Percentiles rank a stretch among this genome's conserved stretches.
phyloP scores from a whole-genome alignment of 2,888 invertebrate species.

The Thereva unica region DNA sequence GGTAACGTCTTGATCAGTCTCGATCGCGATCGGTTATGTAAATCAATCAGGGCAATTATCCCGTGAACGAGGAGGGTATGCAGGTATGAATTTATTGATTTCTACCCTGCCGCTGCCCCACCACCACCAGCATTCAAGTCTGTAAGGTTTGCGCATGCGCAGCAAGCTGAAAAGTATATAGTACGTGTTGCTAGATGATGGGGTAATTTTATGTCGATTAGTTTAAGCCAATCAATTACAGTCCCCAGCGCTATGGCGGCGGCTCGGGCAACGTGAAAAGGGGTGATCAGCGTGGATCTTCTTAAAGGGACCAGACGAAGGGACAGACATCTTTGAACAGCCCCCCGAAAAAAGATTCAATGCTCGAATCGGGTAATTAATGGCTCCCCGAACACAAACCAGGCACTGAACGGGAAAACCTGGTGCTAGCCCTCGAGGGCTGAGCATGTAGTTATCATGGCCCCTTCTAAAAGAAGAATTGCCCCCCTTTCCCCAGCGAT shows the following conservation, averaged over 20 bases:
- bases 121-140: background rate
- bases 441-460: background rate
- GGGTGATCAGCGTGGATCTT: background rate
- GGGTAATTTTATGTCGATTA: constrained; percentile 42
- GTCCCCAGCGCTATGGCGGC: constrained; percentile 8
- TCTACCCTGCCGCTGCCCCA: constrained; percentile 8
- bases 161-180: constrained; percentile 33
- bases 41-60: constrained; percentile 60
- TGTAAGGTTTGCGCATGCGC: background rate
- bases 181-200: constrained; percentile 36
- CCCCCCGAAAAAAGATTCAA: background rate
- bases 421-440: constrained; percentile 17
- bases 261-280: background rate
- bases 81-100: constrained; percentile 27
- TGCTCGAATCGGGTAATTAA: constrained; percentile 30
- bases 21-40: constrained; percentile 55
- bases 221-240: constrained; percentile 41
- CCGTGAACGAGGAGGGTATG: constrained; percentile 51
- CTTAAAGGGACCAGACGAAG: background rate
- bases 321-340: background rate
- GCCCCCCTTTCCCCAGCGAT: background rate
- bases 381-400: constrained; percentile 32
- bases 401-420: constrained; percentile 21
- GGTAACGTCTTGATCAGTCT: constrained; percentile 59
- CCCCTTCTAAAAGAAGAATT: background rate